A percentile compares a stretch with the other conserved stretches of the same genome.
phyloP scores from a whole-genome alignment of 2,797 vertebrate genomes.

The Megalops cyprinoides region DNA sequence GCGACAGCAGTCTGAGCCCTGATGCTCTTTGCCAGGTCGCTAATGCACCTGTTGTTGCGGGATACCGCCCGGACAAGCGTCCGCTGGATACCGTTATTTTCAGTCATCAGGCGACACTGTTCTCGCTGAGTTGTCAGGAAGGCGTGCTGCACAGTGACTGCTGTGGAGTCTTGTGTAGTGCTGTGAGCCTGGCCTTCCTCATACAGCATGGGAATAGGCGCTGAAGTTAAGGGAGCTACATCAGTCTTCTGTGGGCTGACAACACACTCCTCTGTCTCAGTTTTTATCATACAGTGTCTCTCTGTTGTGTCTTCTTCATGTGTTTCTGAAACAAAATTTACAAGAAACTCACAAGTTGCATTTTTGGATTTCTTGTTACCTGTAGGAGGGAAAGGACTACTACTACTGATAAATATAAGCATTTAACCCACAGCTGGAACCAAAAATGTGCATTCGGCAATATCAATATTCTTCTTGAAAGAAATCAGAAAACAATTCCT shows the following conservation, averaged over 20 bases:
- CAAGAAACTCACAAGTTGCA: neutral
- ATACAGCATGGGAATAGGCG: neutral
- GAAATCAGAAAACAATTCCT: too few relatives aligned
- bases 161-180: neutral
- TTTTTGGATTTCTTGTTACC: too few relatives aligned
- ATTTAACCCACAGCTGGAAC: neutral
- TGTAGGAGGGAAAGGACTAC: neutral
- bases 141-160: neutral
- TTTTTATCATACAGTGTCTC: neutral
- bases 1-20: neutral
- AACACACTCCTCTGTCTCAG: neutral
- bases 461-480: neutral
- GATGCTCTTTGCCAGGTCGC: neutral
- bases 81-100: neutral
- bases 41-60: neutral
- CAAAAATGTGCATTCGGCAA: neutral
- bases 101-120: slow-evolving; percentile 4
- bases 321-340: neutral
- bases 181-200: neutral
- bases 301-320: neutral
- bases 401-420: neutral
- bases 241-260: neutral
- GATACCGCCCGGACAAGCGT: neutral
- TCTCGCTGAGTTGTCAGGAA: neutral
- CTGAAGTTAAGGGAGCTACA: neutral